Percentiles rank a stretch among this genome's conserved stretches.
These are phyloP conservation scores for Notarius quadriscutis DNA, from an alignment of 2,113 vertebrate species.

Conservation along the genomic window DNA sequence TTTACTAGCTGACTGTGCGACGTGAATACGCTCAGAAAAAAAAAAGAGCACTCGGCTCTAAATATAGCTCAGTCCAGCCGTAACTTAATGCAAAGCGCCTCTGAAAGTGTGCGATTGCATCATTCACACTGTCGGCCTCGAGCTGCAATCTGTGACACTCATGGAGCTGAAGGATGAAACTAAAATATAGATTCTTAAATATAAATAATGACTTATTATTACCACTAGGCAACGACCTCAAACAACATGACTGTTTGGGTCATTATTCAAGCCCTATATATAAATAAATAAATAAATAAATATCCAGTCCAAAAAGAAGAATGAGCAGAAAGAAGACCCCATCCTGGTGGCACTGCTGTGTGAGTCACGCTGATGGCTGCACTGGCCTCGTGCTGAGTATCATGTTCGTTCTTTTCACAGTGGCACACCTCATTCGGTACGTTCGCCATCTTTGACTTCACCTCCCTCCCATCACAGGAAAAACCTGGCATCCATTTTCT, in stretches of 20 bases:
- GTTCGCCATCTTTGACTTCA: slow-evolving; percentile 40
- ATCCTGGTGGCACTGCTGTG: neutral
- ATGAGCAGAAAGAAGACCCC: neutral
- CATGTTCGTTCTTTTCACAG: slow-evolving; percentile 12
- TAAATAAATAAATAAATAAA: neutral
- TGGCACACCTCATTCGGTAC: slow-evolving; percentile 50
- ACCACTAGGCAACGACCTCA: too few relatives aligned
- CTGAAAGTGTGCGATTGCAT: neutral
- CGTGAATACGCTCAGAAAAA: neutral
- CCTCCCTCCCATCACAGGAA: slow-evolving; percentile 50
- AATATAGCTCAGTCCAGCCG: neutral
- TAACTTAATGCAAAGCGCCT: neutral
- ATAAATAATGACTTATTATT: neutral
- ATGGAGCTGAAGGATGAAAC: neutral
- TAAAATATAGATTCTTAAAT: neutral
- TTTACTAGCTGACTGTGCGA: neutral
- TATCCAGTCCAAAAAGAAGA: neutral
- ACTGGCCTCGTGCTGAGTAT: neutral
- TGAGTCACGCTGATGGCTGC: neutral
- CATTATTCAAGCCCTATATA: neutral
- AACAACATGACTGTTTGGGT: neutral
- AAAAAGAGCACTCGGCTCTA: neutral
- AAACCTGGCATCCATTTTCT: slow-evolving; percentile 37
- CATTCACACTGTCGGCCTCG: neutral
- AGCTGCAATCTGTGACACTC: neutral